Base-by-base conservation (phyloP, 2,113 vertebrate species). In the Hippocampus comes region DNA sequence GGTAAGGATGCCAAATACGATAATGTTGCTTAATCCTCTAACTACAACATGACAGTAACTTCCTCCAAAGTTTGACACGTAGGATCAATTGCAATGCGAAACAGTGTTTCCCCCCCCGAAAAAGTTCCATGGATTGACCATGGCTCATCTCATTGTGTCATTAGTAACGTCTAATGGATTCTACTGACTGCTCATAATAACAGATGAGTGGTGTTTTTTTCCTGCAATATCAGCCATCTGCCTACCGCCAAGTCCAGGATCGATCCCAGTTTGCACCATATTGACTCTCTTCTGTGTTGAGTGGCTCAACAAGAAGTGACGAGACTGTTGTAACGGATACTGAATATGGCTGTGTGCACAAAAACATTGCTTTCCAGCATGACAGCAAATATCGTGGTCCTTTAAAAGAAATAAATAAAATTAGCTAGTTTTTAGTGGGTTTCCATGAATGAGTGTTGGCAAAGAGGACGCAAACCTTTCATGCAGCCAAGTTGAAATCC, bases 231-330 rank as follows among this genome's bases (percentile, higher is more conserved):
- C 76, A 71, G 18, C 78, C 67, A 64, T 80, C 82, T 77, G 56
- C 74, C 72, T 42, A 53, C 75, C 76, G 74, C 66, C 55, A 68
- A 42, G 56, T 67, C 43, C 68, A 48, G 41, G 65, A 79, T 78
- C 82, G 73, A 57, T 78, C 81, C 72, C 67, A 79, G 71, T 72
- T 73, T 70, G 70, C 73, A 69, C 27, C 77, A 79, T 78, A 84
- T 77, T 76, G 82, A 84, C 81, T 74, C 65, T 66, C 57, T 70
- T 55, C 64, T 74, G 74, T 82, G 71, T 57, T 78, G 72, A 83
- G 77, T 78, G 71, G 59, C 75, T 83, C 66, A 21, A 74, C 64
- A 9, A 64, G 46, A 82, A 76, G 63, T 71, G 80, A 79, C 77
- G 76, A 79, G 83, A 80, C 73, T 63, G 78, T 67, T 78, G 74